Evolutionary conservation across 2,888 invertebrate species (phyloP), one percentile per base, ranked within the genome.

Genomic region (Macrostomum cliftonense): DNA sequence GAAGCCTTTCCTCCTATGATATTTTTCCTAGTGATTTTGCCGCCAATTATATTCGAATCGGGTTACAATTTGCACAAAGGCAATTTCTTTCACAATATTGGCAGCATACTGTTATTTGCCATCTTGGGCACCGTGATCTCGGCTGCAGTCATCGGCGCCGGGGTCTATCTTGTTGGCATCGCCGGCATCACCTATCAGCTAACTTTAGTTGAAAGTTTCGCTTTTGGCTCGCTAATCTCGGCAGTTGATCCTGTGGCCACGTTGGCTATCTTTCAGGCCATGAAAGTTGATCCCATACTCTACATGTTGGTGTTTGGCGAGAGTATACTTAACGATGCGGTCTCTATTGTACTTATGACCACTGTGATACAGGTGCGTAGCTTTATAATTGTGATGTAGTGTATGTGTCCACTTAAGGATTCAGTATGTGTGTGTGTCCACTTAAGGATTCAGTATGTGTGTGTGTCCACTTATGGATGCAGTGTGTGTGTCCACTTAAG

Each of bases 191-290:
- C 88, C 0, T 95, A 91, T 66, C 79, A 79, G 66, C 75, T 97
- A 51, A 83, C 82, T 68, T 86, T 93, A 71, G 83, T 91, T 9
- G 91, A 97, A 71, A 91, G 93, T 49, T 95, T 95, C 75, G 95
- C 95, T 1, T 97, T 97, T 74, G 95, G 95, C 9, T 89, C 93
- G 0, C 73, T 91, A 53, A 93, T 97, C 67, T 95, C 93, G 1
- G 97, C 97, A 21, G 95, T 97, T 4, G 97, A 97, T 74, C 97
- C 97, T 0, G 95, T 97, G 0, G 95, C 95, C 4, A 99, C 97
- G 0, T 82, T 97, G 28, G 95, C 97, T 12, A 97, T 97, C 58
- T 97, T 97, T 65, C 89, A 95, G 72, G 50, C 28, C 9, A 28
- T 95, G 21, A 85, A 97, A 70, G 86, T 93, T 0, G 95, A 97